Percentiles rank a stretch among this genome's conserved stretches.
These are phyloP conservation scores for Lypha dubia DNA, from an alignment of 2,888 invertebrate genomes.

Conservation along the genomic window DNA sequence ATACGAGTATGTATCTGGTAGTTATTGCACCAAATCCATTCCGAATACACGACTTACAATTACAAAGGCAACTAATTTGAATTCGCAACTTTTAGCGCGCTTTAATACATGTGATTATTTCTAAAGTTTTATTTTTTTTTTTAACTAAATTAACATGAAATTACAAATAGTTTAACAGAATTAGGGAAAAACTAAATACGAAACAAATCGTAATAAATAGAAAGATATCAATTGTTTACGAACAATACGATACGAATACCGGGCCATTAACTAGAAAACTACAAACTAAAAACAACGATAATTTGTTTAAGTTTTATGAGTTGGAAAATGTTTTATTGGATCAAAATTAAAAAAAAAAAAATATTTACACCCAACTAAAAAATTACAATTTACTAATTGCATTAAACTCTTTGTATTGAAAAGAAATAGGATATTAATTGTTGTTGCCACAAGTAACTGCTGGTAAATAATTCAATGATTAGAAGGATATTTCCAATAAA, in stretches of 20 bases:
- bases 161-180: constrained; percentile 61
- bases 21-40: background rate
- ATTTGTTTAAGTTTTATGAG: constrained; percentile 63
- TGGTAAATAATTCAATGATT: background rate
- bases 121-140: constrained; percentile 62
- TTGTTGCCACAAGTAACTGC: constrained; percentile 14
- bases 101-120: constrained; percentile 64
- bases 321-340: constrained; percentile 42
- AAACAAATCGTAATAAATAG: constrained; percentile 14
- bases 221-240: constrained; percentile 62
- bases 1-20: background rate
- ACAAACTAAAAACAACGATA: constrained; percentile 58
- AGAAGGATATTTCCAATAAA: background rate
- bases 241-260: constrained; percentile 53
- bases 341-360: too few relatives aligned
- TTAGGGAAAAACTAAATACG: constrained; percentile 25
- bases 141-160: constrained; percentile 69
- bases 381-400: constrained; percentile 50
- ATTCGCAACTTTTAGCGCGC: constrained; percentile 67
- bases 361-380: constrained; percentile 17
- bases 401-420: constrained; percentile 29
- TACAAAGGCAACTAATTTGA: constrained; percentile 57
- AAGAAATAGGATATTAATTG: constrained; percentile 1
- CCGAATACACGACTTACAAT: background rate
- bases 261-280: constrained; percentile 61